Percentiles rank a stretch among this genome's conserved stretches.
phyloP scores from a whole-genome alignment of 2,888 invertebrate species.

The Brachynemurus nebulosus region DNA sequence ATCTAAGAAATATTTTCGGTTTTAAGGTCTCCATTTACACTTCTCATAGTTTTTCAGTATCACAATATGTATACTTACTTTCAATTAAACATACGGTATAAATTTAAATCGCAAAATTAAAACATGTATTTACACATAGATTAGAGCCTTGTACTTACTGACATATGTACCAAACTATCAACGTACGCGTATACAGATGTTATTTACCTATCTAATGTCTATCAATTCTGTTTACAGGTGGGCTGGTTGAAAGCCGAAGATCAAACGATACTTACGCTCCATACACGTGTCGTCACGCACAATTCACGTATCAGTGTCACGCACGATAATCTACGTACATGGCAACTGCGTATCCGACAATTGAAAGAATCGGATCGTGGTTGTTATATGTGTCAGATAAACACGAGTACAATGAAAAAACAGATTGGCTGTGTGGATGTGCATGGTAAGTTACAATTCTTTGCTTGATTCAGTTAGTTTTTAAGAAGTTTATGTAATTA shows the following conservation, averaged over 20 bases:
- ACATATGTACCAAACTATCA: too few species aligned
- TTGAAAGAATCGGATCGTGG: slow-evolving; percentile 60
- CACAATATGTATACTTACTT: too few species aligned
- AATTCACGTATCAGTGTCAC: slow-evolving; percentile 56
- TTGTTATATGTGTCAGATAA: slow-evolving; percentile 71
- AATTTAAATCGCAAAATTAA: too few species aligned
- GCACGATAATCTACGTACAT: slow-evolving; percentile 53
- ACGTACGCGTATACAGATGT: not conserved
- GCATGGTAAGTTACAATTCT: slow-evolving; percentile 40
- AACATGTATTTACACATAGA: too few species aligned
- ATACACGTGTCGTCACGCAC: slow-evolving; percentile 60
- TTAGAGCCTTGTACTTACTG: too few species aligned
- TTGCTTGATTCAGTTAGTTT: too few species aligned
- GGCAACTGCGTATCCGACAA: slow-evolving; percentile 59
- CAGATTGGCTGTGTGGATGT: slow-evolving; percentile 66
- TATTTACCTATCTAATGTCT: not conserved
- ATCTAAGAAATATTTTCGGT: too few species aligned
- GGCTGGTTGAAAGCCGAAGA: slow-evolving; percentile 66
- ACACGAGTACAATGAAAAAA: slow-evolving; percentile 63
- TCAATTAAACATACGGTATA: too few species aligned
- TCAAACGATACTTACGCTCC: slow-evolving; percentile 59
- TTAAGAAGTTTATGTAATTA: too few species aligned
- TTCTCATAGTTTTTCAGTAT: too few species aligned
- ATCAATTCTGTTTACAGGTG: slow-evolving; percentile 37
- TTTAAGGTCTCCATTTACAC: too few species aligned